Percentiles rank a stretch among this genome's conserved stretches.
phyloP scores from a whole-genome alignment of 2,113 vertebrate species.

The Xyrauchen texanus region DNA sequence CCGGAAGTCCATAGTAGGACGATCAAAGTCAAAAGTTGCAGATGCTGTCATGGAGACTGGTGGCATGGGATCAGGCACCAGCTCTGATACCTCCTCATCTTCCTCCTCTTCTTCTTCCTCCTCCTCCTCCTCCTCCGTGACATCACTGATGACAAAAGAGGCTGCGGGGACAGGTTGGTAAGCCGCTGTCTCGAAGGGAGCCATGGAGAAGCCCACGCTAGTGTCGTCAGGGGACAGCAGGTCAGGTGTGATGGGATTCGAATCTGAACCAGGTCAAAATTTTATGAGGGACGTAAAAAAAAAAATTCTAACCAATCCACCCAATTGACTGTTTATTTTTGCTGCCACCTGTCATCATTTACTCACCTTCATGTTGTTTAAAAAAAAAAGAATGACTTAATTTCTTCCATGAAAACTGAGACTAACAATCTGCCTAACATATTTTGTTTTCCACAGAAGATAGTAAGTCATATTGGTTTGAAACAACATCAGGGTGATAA shows the following conservation, averaged over 20 bases:
- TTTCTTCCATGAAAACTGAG: no score
- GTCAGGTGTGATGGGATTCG: constrained; percentile 88
- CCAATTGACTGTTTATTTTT: background rate
- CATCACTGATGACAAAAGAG: constrained; percentile 97
- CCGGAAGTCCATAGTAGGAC: constrained; percentile 82
- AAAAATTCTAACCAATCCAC: background rate
- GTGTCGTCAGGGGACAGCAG: constrained; percentile 93
- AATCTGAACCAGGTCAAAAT: constrained; percentile 74
- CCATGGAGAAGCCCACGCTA: constrained; percentile 88
- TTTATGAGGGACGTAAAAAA: background rate
- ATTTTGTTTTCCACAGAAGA: no score
- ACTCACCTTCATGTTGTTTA: no score
- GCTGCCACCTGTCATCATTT: no score
- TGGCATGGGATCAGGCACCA: constrained; percentile 80
- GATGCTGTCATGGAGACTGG: constrained; percentile 85
- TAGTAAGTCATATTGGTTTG: no score
- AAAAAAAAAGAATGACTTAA: no score
- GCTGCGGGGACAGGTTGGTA: constrained; percentile 84
- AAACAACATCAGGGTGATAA: no score
- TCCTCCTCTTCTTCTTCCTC: constrained; percentile 82
- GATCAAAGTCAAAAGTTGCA: constrained; percentile 84
- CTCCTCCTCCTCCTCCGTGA: constrained; percentile 87
- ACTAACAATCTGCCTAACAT: no score
- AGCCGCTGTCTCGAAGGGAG: constrained; percentile 83
- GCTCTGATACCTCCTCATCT: constrained; percentile 82